Percentiles rank a stretch among this genome's conserved stretches.
Conservation (phyloP, 2,888 invertebrate genomes). For the Ennomos fuscantarius region DNA sequence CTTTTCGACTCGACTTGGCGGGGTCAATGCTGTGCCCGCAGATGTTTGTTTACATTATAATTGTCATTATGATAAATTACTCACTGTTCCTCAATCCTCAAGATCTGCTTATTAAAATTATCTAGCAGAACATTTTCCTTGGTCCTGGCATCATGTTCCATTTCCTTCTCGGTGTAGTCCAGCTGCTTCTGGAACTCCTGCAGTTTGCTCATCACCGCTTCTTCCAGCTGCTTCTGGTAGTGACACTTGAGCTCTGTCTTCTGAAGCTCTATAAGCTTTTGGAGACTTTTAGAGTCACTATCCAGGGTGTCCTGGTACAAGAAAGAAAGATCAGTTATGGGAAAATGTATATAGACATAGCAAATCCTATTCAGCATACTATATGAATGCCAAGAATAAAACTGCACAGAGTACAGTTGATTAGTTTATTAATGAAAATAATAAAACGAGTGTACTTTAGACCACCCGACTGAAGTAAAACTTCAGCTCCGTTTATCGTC, state of each 20-base stretch:
- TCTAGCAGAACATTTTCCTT: constrained; percentile 88
- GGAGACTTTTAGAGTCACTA: constrained; percentile 79
- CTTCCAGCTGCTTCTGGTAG: constrained; percentile 93
- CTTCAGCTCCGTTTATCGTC: no score
- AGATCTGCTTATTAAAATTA: constrained; percentile 89
- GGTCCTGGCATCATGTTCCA: constrained; percentile 86
- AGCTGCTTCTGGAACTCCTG: constrained; percentile 90
- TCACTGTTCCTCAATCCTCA: constrained; percentile 86
- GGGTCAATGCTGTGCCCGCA: no score
- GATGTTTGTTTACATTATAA: background rate
- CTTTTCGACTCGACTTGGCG: no score
- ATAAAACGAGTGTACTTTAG: no score
- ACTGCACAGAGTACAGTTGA: no score
- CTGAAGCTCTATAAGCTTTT: constrained; percentile 86
- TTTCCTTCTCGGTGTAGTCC: constrained; percentile 87
- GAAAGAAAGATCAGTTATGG: no score
- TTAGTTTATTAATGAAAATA: no score
- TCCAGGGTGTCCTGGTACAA: constrained; percentile 75
- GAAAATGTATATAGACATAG: no score
- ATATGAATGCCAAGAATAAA: no score
- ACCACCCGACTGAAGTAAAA: no score
- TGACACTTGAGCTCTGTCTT: constrained; percentile 89
- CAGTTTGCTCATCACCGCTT: constrained; percentile 90
- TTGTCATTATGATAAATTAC: constrained; percentile 35
- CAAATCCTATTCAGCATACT: no score